Percentiles rank a stretch among this genome's conserved stretches.
These are phyloP conservation scores for Campoplex nolae DNA, from an alignment of 2,888 invertebrate species.

Conservation along the genomic window DNA sequence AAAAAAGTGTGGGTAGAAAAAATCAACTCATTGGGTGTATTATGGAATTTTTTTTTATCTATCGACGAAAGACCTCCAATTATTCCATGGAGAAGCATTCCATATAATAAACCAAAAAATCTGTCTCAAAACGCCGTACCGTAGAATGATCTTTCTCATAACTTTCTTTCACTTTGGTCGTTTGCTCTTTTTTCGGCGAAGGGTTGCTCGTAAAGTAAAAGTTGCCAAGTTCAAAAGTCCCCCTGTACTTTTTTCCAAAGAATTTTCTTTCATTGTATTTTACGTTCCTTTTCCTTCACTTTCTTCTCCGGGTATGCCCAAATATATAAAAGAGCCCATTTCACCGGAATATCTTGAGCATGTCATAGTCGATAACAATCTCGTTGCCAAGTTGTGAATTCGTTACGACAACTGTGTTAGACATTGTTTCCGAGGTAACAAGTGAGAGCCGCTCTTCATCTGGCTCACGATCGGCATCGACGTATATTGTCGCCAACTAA, in stretches of 20 bases:
- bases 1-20: conserved; percentile 7
- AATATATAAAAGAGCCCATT: conserved; percentile 50
- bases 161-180: conserved; percentile 12
- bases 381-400: conserved; percentile 36
- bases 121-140: not conserved
- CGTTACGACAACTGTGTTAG: conserved; percentile 19
- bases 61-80: conserved; percentile 38
- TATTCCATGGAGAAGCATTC: conserved; percentile 35
- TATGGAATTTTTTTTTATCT: not conserved
- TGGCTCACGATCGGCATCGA: conserved; percentile 57
- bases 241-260: conserved; percentile 23
- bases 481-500: conserved; percentile 39
- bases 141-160: conserved; percentile 4
- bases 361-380: conserved; percentile 57
- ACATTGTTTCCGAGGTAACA: conserved; percentile 41
- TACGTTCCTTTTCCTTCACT: conserved; percentile 34
- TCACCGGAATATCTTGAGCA: conserved; percentile 42
- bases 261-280: conserved; percentile 18
- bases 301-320: conserved; percentile 44
- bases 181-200: conserved; percentile 70
- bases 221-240: conserved; percentile 40
- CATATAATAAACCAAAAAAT: not conserved
- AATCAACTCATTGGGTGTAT: not conserved
- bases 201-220: conserved; percentile 77
- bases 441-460: conserved; percentile 8